Percentiles rank a stretch among this genome's conserved stretches.
Evolutionary conservation across 2,888 invertebrate species (phyloP).

Genomic region (Amphipyra tragopoginis): DNA sequence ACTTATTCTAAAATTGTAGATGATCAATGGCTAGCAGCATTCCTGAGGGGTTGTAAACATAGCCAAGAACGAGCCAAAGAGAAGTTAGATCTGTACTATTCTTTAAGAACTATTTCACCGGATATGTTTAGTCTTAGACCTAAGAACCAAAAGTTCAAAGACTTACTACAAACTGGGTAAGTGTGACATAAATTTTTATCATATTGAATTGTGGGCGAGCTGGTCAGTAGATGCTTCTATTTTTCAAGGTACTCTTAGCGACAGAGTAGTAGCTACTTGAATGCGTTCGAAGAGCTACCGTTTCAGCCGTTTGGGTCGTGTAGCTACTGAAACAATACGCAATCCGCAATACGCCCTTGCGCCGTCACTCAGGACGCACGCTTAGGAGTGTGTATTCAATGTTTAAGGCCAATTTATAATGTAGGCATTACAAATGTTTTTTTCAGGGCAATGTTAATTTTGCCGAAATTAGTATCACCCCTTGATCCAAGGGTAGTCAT

Average conservation of each 20-base stretch:
- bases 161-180: constrained; percentile 69
- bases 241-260: too few relatives aligned
- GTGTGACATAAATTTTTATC: constrained; percentile 1
- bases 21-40: constrained; percentile 90
- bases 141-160: constrained; percentile 47
- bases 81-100: constrained; percentile 90
- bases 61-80: constrained; percentile 90
- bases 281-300: too few relatives aligned
- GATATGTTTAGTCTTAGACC: constrained; percentile 76
- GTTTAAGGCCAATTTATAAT: too few relatives aligned
- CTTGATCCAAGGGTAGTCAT: constrained; percentile 29
- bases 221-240: background rate
- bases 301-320: too few relatives aligned
- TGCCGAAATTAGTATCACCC: constrained; percentile 41
- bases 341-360: too few relatives aligned
- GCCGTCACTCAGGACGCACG: too few relatives aligned
- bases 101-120: constrained; percentile 84
- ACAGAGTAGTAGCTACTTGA: too few relatives aligned
- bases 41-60: constrained; percentile 91
- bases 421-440: background rate
- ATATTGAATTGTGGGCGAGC: background rate
- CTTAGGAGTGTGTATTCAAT: too few relatives aligned
- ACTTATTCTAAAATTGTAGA: constrained; percentile 71
- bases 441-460: constrained; percentile 22
- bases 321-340: too few relatives aligned